Evolutionary conservation across 2,888 invertebrate species (phyloP), one percentile per base, ranked within the genome.

Genomic region (Cheilosia pagana): DNA sequence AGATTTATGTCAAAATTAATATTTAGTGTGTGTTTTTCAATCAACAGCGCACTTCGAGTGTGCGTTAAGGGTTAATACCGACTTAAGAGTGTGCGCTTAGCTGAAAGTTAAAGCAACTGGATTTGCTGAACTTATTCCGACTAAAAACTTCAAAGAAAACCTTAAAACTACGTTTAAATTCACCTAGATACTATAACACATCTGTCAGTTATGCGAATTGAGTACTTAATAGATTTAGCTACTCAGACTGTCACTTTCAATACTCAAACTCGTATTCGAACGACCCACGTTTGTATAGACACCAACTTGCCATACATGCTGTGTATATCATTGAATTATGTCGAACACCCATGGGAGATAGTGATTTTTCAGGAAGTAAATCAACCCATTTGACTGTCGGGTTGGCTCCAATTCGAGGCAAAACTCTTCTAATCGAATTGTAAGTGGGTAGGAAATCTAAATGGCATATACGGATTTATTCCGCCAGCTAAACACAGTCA

Each of bases 381-480:
- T 82, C 77, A 82, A 79, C 74, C 83, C 57, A 83, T 71, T 76
- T 71, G 71, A 48, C 52, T 52, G 76, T 70, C 59, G 55, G 55
- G 55, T 83, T 68, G 70, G 68, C 79, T 75, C 28, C 74, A 70
- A 74, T 83, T 74, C 78, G 31, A 14, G 21, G 60, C 78, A 65
- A 65, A 70, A 70, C 57, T 79, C 53, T 59, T 48, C 70, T 83
- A 83, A 79, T 83, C 79, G 83, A 70, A 75, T 79, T 74, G 55
- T 79, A 79, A 79, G 83, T 83, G 83, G 83, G 83, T 31, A 62
- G 68, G 52, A 79, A 72, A 72, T 82, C 82, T 71, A 67, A 72
- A 72, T 60, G 71, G 39, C 71, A 21, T 52, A 41, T 52, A 41
- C 60, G 76, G 76, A 82, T 77, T 77, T 71, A 82, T 48, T 72